phyloP scores from a whole-genome alignment of 2,888 invertebrate genomes.

The Gisinianus flammeolus region DNA sequence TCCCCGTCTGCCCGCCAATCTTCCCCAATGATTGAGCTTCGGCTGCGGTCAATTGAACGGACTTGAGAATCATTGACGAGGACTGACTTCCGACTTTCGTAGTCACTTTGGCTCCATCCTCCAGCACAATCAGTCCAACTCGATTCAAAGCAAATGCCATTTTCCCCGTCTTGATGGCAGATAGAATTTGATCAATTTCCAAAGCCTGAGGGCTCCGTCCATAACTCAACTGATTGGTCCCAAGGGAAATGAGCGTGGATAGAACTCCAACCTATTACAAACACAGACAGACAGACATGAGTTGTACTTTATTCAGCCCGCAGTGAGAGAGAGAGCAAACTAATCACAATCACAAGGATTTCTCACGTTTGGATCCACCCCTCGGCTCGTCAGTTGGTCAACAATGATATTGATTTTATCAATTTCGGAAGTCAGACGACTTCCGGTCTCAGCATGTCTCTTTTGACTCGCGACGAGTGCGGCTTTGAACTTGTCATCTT shows the following conservation, averaged over 20 bases:
- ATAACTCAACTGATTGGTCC: neutral
- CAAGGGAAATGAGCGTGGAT: neutral
- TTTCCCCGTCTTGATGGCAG: too few species aligned
- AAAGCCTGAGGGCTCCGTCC: neutral
- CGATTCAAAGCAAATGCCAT: too few species aligned
- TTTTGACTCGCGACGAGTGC: neutral
- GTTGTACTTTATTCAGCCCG: too few species aligned
- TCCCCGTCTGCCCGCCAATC: neutral
- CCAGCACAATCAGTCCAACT: too few species aligned
- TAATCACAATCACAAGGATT: too few species aligned
- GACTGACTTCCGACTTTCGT: neutral
- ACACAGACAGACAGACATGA: too few species aligned
- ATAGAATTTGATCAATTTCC: too few species aligned
- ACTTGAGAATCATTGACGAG: too few species aligned
- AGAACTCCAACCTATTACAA: neutral
- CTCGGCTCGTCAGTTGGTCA: too few species aligned
- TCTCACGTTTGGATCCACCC: too few species aligned
- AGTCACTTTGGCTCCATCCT: neutral
- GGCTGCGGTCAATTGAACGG: too few species aligned
- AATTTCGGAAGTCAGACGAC: neutral
- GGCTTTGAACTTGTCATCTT: neutral
- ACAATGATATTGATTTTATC: neutral
- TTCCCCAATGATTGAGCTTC: neutral
- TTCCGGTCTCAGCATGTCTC: neutral
- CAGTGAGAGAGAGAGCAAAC: too few species aligned